Conservation (phyloP, 2,888 invertebrate species). For the Xylota sylvarum region DNA sequence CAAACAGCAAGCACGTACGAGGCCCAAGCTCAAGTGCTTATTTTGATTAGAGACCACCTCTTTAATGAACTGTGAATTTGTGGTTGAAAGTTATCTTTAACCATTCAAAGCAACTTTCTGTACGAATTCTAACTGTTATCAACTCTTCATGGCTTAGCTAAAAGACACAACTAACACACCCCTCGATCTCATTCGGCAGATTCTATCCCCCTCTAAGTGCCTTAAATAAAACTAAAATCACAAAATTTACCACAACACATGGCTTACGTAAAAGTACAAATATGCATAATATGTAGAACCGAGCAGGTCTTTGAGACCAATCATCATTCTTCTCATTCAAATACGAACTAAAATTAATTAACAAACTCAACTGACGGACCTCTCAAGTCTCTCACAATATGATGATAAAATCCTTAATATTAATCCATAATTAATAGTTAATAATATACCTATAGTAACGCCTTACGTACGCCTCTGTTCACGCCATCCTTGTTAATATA, state of each 20-base stretch:
- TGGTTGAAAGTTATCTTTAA: too few relatives aligned
- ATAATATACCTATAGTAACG: constrained; percentile 58
- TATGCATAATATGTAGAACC: constrained; percentile 37
- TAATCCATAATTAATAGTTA: constrained; percentile 58
- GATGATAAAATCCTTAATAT: constrained; percentile 49
- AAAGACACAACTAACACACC: neutral
- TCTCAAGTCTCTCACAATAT: constrained; percentile 59
- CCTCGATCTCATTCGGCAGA: constrained; percentile 7
- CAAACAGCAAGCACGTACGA: too few relatives aligned
- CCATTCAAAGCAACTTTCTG: too few relatives aligned
- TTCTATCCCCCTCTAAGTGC: constrained; percentile 10
- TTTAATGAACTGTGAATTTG: too few relatives aligned
- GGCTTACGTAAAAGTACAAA: constrained; percentile 62
- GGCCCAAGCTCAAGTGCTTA: too few relatives aligned
- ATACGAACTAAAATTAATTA: constrained; percentile 75
- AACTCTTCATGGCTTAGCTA: too few relatives aligned
- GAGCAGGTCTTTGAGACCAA: constrained; percentile 63
- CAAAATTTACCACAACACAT: constrained; percentile 76
- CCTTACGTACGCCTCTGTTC: neutral
- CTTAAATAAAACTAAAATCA: constrained; percentile 70
- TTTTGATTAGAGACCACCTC: too few relatives aligned
- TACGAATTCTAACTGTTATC: too few relatives aligned
- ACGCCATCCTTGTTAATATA: constrained; percentile 25
- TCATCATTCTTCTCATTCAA: neutral
- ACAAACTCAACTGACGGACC: constrained; percentile 70